A percentile compares a stretch with the other conserved stretches of the same genome.
Evolutionary conservation across 2,797 vertebrate genomes (phyloP).

Genomic region (Tamandua tetradactyla): DNA sequence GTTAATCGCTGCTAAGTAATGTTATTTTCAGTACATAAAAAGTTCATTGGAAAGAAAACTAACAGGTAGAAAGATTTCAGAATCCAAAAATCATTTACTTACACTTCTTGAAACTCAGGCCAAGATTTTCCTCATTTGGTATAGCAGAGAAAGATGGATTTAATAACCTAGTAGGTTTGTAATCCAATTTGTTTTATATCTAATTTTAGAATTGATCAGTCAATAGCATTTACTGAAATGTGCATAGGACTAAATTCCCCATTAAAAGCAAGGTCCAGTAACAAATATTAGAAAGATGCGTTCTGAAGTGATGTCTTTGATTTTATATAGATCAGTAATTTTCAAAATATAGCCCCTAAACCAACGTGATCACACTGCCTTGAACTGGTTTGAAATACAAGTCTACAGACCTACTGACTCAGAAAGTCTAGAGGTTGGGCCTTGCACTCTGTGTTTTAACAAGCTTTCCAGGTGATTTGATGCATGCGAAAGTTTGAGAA

Average conservation of each 20-base stretch:
- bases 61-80: neutral
- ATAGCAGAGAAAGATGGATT: neutral
- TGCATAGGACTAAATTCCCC: neutral
- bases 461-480: neutral
- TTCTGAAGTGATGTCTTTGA: conserved; percentile 8
- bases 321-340: neutral
- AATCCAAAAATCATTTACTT: neutral
- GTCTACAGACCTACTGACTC: too few relatives aligned
- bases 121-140: conserved; percentile 32
- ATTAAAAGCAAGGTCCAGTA: neutral
- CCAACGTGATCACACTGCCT: neutral
- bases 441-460: neutral
- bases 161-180: neutral
- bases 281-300: neutral
- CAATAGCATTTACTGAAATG: conserved; percentile 5
- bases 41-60: neutral
- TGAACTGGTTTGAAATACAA: conserved; percentile 24
- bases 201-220: conserved; percentile 32
- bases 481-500: neutral
- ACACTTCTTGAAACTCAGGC: neutral
- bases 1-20: neutral
- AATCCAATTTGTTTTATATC: neutral
- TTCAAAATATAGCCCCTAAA: neutral
- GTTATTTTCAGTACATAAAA: conserved; percentile 28
- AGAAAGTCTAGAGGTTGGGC: neutral